These are phyloP conservation scores for Chymomyza fuscimana DNA, from an alignment of 2,888 invertebrate genomes.

Conservation along the genomic window DNA sequence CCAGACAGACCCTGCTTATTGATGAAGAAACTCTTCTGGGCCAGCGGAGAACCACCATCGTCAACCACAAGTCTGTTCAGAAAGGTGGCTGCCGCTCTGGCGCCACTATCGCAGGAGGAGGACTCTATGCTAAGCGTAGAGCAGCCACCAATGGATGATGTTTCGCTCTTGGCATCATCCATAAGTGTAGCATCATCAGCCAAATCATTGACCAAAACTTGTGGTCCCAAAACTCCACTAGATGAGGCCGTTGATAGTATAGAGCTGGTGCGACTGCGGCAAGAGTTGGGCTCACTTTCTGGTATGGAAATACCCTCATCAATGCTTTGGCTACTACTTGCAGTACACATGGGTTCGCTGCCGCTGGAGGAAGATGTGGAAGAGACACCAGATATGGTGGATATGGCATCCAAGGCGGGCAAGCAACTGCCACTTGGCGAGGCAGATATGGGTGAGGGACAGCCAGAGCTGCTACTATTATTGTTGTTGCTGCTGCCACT, in stretches of 20 bases:
- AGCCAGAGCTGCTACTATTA: conserved; percentile 73
- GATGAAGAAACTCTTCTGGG: conserved; percentile 71
- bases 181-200: conserved; percentile 76
- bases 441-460: conserved; percentile 77
- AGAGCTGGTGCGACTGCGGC: conserved; percentile 58
- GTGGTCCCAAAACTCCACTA: conserved; percentile 46
- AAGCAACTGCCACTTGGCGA: conserved; percentile 67
- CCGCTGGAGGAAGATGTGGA: conserved; percentile 45
- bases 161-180: conserved; percentile 78
- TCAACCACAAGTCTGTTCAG: conserved; percentile 64
- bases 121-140: conserved; percentile 75
- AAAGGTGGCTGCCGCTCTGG: conserved; percentile 63
- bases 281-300: conserved; percentile 61
- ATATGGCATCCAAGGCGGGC: conserved; percentile 27
- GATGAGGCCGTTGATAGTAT: conserved; percentile 58
- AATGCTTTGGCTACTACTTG: conserved; percentile 60
- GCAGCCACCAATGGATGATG: conserved; percentile 75
- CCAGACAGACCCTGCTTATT: conserved; percentile 72
- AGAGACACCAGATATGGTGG: conserved; percentile 45
- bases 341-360: conserved; percentile 69
- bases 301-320: conserved; percentile 75
- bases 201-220: conserved; percentile 65
- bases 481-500: conserved; percentile 49
- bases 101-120: conserved; percentile 69
- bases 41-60: conserved; percentile 50